phyloP scores from a whole-genome alignment of 2,888 invertebrate species.

The Drosophila greeni region DNA sequence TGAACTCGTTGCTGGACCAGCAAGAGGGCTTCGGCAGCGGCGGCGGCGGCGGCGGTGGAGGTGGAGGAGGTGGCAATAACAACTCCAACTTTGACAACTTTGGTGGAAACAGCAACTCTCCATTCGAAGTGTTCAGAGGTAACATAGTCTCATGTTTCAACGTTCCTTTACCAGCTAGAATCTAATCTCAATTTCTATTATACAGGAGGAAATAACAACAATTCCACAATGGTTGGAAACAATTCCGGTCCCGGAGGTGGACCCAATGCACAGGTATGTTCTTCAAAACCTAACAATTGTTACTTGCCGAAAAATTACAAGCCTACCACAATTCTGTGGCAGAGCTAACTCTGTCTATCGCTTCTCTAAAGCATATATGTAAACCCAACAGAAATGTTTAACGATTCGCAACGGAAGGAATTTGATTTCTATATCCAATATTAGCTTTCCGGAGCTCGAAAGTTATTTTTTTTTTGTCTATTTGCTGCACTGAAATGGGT shows the following conservation, averaged over 20 bases:
- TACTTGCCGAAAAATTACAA: background rate
- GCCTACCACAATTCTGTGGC: constrained; percentile 1
- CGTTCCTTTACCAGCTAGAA: no score
- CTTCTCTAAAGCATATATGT: constrained; percentile 8
- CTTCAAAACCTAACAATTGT: constrained; percentile 8
- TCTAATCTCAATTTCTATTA: no score
- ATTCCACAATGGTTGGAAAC: constrained; percentile 54
- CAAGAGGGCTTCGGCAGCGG: constrained; percentile 80
- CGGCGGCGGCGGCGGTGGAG: constrained; percentile 30
- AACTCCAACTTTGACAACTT: constrained; percentile 67
- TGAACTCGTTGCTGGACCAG: constrained; percentile 85
- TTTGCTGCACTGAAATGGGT: background rate
- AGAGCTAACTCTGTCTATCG: background rate
- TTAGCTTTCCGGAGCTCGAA: background rate
- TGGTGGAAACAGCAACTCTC: constrained; percentile 66
- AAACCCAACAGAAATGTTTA: constrained; percentile 4
- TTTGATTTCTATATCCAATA: background rate
- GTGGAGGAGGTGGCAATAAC: constrained; percentile 17
- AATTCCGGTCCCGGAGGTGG: constrained; percentile 47
- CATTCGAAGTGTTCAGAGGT: constrained; percentile 76
- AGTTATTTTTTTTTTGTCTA: background rate
- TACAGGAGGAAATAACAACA: constrained; percentile 52
- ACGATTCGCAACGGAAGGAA: background rate
- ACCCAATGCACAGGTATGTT: constrained; percentile 61
- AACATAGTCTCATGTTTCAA: constrained; percentile 21